These are phyloP conservation scores for Camelus dromedarius DNA, from an alignment of 2,113 vertebrate species.

Conservation along the genomic window DNA sequence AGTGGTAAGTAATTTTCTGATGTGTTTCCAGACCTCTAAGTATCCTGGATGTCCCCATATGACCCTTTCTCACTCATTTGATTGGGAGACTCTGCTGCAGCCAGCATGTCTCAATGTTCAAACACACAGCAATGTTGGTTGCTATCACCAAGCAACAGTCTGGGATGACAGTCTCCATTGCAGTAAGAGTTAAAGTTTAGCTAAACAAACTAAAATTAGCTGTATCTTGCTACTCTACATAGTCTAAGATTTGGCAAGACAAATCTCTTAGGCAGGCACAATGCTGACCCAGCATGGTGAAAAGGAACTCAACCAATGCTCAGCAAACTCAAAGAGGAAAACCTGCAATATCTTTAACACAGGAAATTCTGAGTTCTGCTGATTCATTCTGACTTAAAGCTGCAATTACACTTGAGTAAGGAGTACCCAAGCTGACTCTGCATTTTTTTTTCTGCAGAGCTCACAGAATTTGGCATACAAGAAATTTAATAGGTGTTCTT, in stretches of 20 bases:
- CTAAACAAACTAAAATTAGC: conserved; percentile 69
- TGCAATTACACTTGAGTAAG: conserved; percentile 76
- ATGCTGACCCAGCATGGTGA: conserved; percentile 65
- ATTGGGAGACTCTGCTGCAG: background rate
- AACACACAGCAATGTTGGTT: background rate
- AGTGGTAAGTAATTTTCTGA: background rate
- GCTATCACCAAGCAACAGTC: background rate
- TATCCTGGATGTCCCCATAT: too few relatives aligned
- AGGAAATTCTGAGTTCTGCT: conserved; percentile 71
- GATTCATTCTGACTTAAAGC: conserved; percentile 74
- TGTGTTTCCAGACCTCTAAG: background rate
- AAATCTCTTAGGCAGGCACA: conserved; percentile 22
- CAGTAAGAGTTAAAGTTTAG: background rate
- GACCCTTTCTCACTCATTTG: background rate
- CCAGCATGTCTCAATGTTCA: background rate
- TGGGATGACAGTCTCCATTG: background rate
- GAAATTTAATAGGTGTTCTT: conserved; percentile 66
- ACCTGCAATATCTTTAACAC: conserved; percentile 57
- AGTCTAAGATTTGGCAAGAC: conserved; percentile 62
- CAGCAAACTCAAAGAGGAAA: conserved; percentile 62
- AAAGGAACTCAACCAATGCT: conserved; percentile 18
- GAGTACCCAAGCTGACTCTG: conserved; percentile 54
- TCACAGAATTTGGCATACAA: conserved; percentile 59
- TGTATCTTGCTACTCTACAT: conserved; percentile 36
- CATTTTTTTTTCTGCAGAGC: conserved; percentile 75